Evolutionary conservation across 2,888 invertebrate genomes (phyloP).

Genomic region (Hecatera dysodea): DNA sequence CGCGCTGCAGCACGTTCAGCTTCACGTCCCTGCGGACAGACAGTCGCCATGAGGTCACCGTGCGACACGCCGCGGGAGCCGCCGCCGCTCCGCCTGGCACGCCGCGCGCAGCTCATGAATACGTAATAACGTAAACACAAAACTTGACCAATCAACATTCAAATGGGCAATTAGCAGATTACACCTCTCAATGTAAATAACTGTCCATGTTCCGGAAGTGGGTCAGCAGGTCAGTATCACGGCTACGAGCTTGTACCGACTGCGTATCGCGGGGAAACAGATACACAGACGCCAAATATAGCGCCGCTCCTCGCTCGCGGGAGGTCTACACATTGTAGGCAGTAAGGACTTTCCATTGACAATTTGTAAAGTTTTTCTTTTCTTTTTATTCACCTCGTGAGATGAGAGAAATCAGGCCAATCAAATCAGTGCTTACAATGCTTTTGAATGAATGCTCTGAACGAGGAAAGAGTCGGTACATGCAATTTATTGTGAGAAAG

Average conservation of each 20-base stretch:
- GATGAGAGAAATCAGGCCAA: slow-evolving; percentile 6
- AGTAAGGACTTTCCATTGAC: slow-evolving; percentile 5
- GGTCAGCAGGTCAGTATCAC: slow-evolving; percentile 59
- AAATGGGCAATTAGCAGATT: slow-evolving; percentile 49
- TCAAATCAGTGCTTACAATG: not conserved
- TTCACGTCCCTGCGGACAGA: slow-evolving; percentile 94
- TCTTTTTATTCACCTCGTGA: slow-evolving; percentile 12
- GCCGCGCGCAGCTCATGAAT: slow-evolving; percentile 11
- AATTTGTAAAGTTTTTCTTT: slow-evolving; percentile 7
- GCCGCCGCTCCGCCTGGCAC: not conserved
- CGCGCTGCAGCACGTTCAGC: slow-evolving; percentile 94
- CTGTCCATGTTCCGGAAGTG: slow-evolving; percentile 43
- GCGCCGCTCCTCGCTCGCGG: not conserved
- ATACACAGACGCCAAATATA: slow-evolving; percentile 19
- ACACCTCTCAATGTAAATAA: slow-evolving; percentile 43
- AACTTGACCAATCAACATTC: slow-evolving; percentile 37
- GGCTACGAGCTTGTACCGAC: slow-evolving; percentile 4
- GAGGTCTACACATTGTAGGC: not conserved
- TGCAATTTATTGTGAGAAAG: not conserved
- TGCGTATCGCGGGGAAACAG: slow-evolving; percentile 1
- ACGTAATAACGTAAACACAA: slow-evolving; percentile 16
- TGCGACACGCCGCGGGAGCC: not conserved
- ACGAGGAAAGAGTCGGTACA: not conserved
- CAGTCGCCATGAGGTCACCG: not conserved
- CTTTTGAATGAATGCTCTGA: not conserved